Percentiles rank a stretch among this genome's conserved stretches.
Conservation (phyloP, 1,140 invertebrate species). For the Amyelois transitella region DNA sequence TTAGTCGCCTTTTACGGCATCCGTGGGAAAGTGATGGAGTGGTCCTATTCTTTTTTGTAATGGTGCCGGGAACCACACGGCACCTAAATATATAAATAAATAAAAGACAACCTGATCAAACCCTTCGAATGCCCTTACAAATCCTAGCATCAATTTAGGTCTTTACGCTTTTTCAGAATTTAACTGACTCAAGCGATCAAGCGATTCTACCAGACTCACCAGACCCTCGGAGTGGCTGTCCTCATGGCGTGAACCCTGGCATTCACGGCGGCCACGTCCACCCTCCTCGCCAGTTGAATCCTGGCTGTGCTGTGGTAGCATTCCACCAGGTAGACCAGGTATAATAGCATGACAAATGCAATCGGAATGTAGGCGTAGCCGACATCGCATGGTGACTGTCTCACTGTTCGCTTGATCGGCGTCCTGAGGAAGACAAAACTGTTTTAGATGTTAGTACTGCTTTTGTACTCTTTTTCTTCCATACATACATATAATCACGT, state of each 20-base stretch:
- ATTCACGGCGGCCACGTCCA: slow-evolving; percentile 80
- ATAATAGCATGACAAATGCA: slow-evolving; percentile 86
- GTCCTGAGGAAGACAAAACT: slow-evolving; percentile 60
- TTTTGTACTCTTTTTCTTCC: background rate
- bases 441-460: slow-evolving; percentile 14
- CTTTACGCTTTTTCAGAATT: no score
- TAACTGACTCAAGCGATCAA: no score
- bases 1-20: no score
- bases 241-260: slow-evolving; percentile 82
- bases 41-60: no score
- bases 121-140: no score
- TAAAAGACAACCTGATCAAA: no score
- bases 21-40: no score
- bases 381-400: slow-evolving; percentile 86
- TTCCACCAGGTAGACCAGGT: slow-evolving; percentile 89
- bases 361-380: slow-evolving; percentile 91
- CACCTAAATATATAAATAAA: no score
- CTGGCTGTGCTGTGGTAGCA: slow-evolving; percentile 87
- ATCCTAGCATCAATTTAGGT: no score
- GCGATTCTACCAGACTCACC: slow-evolving; percentile 62
- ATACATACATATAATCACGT: no score
- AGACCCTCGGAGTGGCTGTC: slow-evolving; percentile 84
- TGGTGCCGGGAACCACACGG: no score
- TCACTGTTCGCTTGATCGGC: slow-evolving; percentile 77
- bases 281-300: slow-evolving; percentile 78